Evolutionary conservation across 1,140 invertebrate species (phyloP).

Genomic region (Drosophila gunungcola): DNA sequence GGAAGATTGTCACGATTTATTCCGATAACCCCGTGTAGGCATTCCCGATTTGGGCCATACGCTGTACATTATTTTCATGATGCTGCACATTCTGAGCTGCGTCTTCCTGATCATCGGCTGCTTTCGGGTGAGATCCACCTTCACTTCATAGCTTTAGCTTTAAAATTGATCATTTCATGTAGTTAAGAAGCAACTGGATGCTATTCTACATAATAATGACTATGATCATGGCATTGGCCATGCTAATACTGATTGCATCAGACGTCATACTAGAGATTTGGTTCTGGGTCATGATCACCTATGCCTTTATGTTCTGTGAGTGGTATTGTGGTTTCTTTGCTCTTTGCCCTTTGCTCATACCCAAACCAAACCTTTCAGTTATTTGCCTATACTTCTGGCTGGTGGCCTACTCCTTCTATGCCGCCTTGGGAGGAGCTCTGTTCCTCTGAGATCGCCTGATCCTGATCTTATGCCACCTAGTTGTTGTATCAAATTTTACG

Average conservation of each 20-base stretch:
- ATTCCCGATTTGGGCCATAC: slow-evolving; percentile 51
- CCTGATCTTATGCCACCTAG: background rate
- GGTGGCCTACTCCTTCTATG: slow-evolving; percentile 68
- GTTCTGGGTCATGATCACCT: slow-evolving; percentile 22
- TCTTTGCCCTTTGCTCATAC: too few relatives aligned
- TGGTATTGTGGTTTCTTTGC: background rate
- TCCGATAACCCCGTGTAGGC: slow-evolving; percentile 7
- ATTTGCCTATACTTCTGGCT: slow-evolving; percentile 51
- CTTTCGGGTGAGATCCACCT: slow-evolving; percentile 19
- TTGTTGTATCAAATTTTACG: slow-evolving; percentile 8
- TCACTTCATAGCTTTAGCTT: too few relatives aligned
- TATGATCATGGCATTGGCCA: slow-evolving; percentile 21
- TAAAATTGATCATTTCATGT: background rate
- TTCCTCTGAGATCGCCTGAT: slow-evolving; percentile 41
- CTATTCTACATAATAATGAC: slow-evolving; percentile 45
- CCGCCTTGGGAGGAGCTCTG: slow-evolving; percentile 56
- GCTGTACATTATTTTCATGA: slow-evolving; percentile 44
- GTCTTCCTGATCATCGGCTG: slow-evolving; percentile 30
- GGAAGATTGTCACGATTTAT: background rate
- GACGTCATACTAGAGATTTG: slow-evolving; percentile 53
- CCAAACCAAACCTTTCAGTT: slow-evolving; percentile 15
- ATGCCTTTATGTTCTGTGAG: slow-evolving; percentile 49
- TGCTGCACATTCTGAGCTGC: slow-evolving; percentile 39
- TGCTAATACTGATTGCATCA: slow-evolving; percentile 52
- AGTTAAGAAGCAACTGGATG: slow-evolving; percentile 55